Evolutionary conservation across 2,888 invertebrate genomes (phyloP), one percentile per base, ranked within the genome.

Genomic region (Aphodius granarius): DNA sequence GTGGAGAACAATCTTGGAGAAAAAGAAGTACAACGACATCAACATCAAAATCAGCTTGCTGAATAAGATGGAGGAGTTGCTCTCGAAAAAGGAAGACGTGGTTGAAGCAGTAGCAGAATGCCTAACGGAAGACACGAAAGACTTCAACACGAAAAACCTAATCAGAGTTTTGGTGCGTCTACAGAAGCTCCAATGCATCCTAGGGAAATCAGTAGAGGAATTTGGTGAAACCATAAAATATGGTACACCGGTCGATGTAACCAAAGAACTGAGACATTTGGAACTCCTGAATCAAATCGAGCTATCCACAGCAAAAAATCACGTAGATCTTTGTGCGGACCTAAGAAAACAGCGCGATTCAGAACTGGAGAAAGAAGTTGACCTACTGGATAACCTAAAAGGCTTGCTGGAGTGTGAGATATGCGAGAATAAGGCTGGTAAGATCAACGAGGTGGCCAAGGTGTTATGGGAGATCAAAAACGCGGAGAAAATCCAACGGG

Each of bases 261-360:
- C 89, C 78, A 88, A 89, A 2, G 90, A 90, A 84, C 89, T 89
- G 79, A 88, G 88, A 62, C 89, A 89, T 82, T 89, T 90, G 0
- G 83, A 86, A 68, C 82, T 79, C 64, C 78, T 86, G 9, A 78
- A 83, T 9, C 89, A 89, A 0, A 89, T 91, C 76, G 89, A 90
- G 80, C 90, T 91, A 0, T 89, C 89, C 70, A 89, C 89, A 81
- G 89, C 89, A 74, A 89, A 89, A 81, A 89, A 89, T 15, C 88
- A 89, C 5, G 89, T 89, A 84, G 90, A 89, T 76, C 88, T 91
- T 16, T 85, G 90, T n/a, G 87, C 88, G 73, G 89, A 89, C 78
- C 87, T 90, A 75, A 86, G 86, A 73, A 80, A 82, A 22, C 89
- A 89, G 80, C 87, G 90, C 81, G 88, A 89, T 75, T 84, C 86